Base-by-base conservation (phyloP, 2,797 vertebrate species). In the Anisognathus igniventris region DNA sequence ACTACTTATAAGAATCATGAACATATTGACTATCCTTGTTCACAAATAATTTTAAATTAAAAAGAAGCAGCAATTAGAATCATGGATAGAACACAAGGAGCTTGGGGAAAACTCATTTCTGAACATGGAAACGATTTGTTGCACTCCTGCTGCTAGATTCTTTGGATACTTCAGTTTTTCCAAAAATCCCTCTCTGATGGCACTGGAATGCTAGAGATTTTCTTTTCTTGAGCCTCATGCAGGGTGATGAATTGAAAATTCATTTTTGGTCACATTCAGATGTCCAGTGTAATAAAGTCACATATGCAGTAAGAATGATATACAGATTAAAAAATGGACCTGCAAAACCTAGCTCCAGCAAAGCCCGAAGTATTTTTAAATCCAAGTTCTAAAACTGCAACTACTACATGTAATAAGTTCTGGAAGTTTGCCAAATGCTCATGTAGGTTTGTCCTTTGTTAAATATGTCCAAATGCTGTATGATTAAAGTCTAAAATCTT, bases 401-500 rank as follows among this genome's bases (percentile, higher is more conserved):
- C 51, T 88, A 90, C 33, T 11, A 28, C 48, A 76, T 40, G 35
- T 61, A 88, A 22, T n/a, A 88, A 83, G 14, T 48, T 57, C 44
- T 65, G 80, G 88, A 92, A 90, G 16, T 48, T 71, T 74, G 92
- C 91, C 95, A 96, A 81, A 65, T 75, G 65, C 51, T 71, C 61
- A 33, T 68, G 76, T 88, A 96, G 67, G 56, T 77, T 90, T 66
- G 53, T 78, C 75, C 58, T 90, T 93, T 93, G 91, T 92, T 93
- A 96, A 94, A 91, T 94, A 87, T 40, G 44, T 72, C 87, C 96
- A 87, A 96, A 93, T 87, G 76, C 76, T 86, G 61, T 60, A 92
- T 83, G 90, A 96, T 96, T 96, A 88, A 94, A 94, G 60, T 96
- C 81, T 78, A 92, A 83, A 95, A 93, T 94, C 94, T 97, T 97